Evolutionary conservation across 2,797 vertebrate genomes (phyloP).

Genomic region (Sebastes reedi): DNA sequence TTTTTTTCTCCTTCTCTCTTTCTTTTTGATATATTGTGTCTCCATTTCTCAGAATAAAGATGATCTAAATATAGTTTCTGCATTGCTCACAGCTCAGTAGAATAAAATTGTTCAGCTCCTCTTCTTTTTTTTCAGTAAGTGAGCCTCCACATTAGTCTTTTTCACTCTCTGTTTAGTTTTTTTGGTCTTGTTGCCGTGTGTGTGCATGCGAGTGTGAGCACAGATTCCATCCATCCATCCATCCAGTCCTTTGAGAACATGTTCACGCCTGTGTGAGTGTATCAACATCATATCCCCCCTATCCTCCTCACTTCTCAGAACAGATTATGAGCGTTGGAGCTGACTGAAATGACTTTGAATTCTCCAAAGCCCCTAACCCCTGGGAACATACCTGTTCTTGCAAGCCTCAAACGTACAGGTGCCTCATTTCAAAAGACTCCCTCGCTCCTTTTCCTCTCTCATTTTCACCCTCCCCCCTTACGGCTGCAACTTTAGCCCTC

Average conservation of each 20-base stretch:
- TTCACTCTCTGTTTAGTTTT: not conserved
- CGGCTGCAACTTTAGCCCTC: conserved; percentile 69
- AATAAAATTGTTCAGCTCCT: not conserved
- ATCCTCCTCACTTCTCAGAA: conserved; percentile 46
- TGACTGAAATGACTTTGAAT: conserved; percentile 65
- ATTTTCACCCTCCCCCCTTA: conserved; percentile 23
- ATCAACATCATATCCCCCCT: conserved; percentile 58
- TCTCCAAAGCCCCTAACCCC: conserved; percentile 64
- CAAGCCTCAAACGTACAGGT: conserved; percentile 74
- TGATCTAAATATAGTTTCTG: not conserved
- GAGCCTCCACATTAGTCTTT: not conserved
- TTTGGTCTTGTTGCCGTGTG: not conserved
- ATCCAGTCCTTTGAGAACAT: conserved; percentile 61
- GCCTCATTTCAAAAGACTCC: conserved; percentile 73
- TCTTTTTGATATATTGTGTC: not conserved
- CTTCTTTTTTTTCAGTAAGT: not conserved
- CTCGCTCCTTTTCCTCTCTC: conserved; percentile 31
- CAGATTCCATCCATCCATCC: conserved; percentile 61
- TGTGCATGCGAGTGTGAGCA: not conserved
- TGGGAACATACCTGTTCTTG: conserved; percentile 74
- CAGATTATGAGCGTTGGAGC: conserved; percentile 56
- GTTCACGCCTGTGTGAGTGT: conserved; percentile 64
- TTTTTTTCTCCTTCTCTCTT: not conserved
- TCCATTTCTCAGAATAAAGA: not conserved
- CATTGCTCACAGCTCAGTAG: not conserved